phyloP scores from a whole-genome alignment of 2,888 invertebrate genomes.

The Torymus texanus region DNA sequence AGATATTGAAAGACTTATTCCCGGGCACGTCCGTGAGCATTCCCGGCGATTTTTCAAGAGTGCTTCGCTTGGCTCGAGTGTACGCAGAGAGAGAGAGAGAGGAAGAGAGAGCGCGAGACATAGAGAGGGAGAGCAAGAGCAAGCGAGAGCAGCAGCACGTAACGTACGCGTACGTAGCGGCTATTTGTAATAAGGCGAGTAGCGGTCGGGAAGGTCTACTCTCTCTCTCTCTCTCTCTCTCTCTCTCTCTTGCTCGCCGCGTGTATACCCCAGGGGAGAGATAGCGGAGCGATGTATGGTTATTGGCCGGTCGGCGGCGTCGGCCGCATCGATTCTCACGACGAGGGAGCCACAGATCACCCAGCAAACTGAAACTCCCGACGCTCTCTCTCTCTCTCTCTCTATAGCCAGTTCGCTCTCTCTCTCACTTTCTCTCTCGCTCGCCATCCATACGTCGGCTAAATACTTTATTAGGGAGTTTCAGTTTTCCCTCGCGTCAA shows the following conservation, averaged over 20 bases:
- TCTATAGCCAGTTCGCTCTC: slow-evolving; percentile 44
- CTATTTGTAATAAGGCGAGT: slow-evolving; percentile 69
- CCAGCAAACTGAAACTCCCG: slow-evolving; percentile 71
- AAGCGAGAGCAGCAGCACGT: neutral
- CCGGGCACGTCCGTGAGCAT: slow-evolving; percentile 25
- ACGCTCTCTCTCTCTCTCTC: slow-evolving; percentile 50
- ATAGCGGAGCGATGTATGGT: slow-evolving; percentile 73
- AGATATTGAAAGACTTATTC: slow-evolving; percentile 53
- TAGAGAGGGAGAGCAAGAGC: slow-evolving; percentile 9
- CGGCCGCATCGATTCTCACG: slow-evolving; percentile 74
- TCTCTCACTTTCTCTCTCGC: slow-evolving; percentile 53
- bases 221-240: neutral
- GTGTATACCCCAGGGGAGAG: slow-evolving; percentile 70
- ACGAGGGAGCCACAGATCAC: slow-evolving; percentile 75
- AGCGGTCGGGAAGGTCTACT: slow-evolving; percentile 13
- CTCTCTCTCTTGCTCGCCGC: neutral
- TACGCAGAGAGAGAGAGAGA: neutral
- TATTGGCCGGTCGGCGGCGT: slow-evolving; percentile 73
- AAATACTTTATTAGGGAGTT: slow-evolving; percentile 73
- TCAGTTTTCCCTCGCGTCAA: slow-evolving; percentile 63
- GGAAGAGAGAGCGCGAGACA: too few species aligned
- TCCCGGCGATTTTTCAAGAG: slow-evolving; percentile 44
- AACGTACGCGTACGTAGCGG: slow-evolving; percentile 48
- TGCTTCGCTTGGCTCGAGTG: neutral
- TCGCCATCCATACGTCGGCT: slow-evolving; percentile 60